A percentile compares a stretch with the other conserved stretches of the same genome.
Evolutionary conservation across 2,113 vertebrate genomes (phyloP).

Genomic region (Callocephalon fimbriatum): DNA sequence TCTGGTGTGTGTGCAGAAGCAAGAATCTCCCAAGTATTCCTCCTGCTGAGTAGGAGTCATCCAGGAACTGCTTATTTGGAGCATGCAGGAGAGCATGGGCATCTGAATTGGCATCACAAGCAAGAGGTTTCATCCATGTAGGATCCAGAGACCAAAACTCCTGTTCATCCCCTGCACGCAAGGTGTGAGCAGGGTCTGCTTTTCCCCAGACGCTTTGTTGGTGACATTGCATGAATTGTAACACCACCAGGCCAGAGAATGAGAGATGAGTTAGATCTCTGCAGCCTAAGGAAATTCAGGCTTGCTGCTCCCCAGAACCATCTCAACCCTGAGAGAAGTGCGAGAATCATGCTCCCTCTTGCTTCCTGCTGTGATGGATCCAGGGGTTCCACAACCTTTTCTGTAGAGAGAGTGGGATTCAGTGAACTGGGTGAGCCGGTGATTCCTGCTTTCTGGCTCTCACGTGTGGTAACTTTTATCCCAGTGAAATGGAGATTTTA

Average conservation of each 20-base stretch:
- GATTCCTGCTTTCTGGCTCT: background rate
- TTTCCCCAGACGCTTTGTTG: background rate
- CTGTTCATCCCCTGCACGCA: background rate
- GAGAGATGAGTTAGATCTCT: background rate
- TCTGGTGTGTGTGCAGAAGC: background rate
- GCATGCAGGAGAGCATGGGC: fast-evolving
- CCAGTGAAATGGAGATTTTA: background rate
- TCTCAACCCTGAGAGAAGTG: background rate
- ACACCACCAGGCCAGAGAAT: background rate
- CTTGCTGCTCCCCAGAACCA: background rate
- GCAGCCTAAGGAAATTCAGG: background rate
- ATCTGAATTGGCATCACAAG: background rate
- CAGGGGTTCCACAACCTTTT: background rate
- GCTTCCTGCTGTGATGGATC: background rate
- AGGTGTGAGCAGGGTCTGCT: background rate
- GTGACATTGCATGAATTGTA: background rate
- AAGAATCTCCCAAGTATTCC: background rate
- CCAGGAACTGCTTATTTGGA: background rate
- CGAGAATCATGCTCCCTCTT: background rate
- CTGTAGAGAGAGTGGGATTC: background rate
- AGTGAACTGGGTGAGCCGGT: background rate
- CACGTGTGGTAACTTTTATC: background rate
- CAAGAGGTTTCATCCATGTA: background rate
- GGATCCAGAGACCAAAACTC: background rate
- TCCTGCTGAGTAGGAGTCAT: background rate